Percentiles rank a stretch among this genome's conserved stretches.
Evolutionary conservation across 2,797 vertebrate genomes (phyloP).

Genomic region (Rhinella marina): DNA sequence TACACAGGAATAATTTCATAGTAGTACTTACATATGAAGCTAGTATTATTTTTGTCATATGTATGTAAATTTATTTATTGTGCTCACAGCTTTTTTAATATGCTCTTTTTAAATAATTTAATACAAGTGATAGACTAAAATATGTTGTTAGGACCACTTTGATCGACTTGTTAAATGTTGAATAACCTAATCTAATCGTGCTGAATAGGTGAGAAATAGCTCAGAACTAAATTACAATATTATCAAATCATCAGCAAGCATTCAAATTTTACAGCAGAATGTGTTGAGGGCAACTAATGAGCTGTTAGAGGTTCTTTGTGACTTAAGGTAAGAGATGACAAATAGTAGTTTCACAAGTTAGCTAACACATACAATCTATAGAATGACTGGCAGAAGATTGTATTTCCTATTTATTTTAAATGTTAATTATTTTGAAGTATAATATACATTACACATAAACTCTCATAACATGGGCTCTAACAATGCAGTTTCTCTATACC

Average conservation of each 20-base stretch:
- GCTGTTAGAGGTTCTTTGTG: not conserved
- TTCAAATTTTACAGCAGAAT: conserved; percentile 11
- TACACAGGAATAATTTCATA: too few relatives aligned
- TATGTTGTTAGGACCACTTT: not conserved
- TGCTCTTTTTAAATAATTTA: not conserved
- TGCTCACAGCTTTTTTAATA: not conserved
- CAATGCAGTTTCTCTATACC: too few relatives aligned
- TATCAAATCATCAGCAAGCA: conserved; percentile 14
- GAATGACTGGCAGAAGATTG: not conserved
- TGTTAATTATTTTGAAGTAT: too few relatives aligned
- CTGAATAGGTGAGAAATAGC: conserved; percentile 18
- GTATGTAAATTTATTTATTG: not conserved
- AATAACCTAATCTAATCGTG: conserved; percentile 3
- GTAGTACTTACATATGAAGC: not conserved
- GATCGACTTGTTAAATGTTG: conserved; percentile 25
- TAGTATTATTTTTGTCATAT: not conserved
- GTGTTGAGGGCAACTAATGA: conserved; percentile 12
- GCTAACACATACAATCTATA: not conserved
- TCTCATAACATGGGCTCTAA: too few relatives aligned
- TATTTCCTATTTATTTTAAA: not conserved
- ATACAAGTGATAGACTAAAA: conserved; percentile 8
- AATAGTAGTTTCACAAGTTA: not conserved
- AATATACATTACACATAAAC: too few relatives aligned
- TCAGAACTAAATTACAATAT: conserved; percentile 14
- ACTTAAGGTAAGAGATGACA: not conserved